Base-by-base conservation (phyloP, 2,797 vertebrate species). In the Margarornis squamiger region DNA sequence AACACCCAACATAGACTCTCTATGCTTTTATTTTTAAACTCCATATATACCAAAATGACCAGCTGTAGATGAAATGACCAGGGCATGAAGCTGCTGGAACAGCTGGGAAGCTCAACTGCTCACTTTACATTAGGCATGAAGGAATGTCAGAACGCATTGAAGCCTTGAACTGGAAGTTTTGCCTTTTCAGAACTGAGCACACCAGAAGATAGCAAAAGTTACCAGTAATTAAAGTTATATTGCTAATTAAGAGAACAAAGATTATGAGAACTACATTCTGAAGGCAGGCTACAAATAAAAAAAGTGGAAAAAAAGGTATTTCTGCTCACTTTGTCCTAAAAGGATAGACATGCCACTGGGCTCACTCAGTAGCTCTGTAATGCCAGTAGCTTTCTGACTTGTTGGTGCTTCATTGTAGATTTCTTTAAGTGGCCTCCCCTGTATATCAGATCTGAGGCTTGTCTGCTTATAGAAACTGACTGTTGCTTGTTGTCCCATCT, bases 41-140 rank as follows among this genome's bases (percentile, higher is more conserved):
- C n/a, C 26, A 2, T 20, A 14, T 22, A 14, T 2, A 36, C 22
- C 1, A 0, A 71, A 85, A 61, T 16, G 34, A 84, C 21, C 2
- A 49, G 39, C 65, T 73, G 1, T 1, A 81, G 38, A 61, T 18
- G 3, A 80, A 65, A 23, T 6, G 3, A 62, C 26, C 14, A 32
- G 16, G 29, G 15, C 12, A 7, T 13, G n/a, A 82, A 70, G 63
- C 48, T 90, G 27, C 72, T 79, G 75, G 46, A n/a, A 32, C 29
- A 51, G 8, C 14, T 52, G 20, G 55, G 36, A 75, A 87, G 46
- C n/a, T 82, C 21, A 68, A 0, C 7, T 72, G 39, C 23, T 38
- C 10, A 14, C 29, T 61, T 45, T 2, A 62, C 16, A 14, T 68
- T 41, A 15, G 1, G 15, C 66, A 70, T 1, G 4, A 87, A 27